Evolutionary conservation across 2,113 vertebrate species (phyloP).

Genomic region (Chaenocephalus aceratus): DNA sequence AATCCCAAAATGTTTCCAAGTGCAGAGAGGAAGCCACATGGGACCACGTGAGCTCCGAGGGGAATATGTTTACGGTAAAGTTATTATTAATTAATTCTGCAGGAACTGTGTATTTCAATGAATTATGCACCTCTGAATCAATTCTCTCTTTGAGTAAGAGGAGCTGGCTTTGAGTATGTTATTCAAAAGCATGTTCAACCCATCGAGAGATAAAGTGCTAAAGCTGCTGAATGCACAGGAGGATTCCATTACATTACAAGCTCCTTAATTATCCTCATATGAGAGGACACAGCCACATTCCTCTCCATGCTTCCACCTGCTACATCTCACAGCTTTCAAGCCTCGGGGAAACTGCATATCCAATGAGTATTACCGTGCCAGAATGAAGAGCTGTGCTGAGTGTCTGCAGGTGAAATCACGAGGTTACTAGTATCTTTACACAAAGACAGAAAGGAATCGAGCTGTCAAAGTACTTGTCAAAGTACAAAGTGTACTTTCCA

Average conservation of each 20-base stretch:
- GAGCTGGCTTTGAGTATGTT: not conserved
- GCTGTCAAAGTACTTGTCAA: slow-evolving; percentile 1
- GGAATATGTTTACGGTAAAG: slow-evolving; percentile 12
- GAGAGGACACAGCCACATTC: slow-evolving; percentile 22
- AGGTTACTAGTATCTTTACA: slow-evolving; percentile 17
- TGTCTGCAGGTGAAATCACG: slow-evolving; percentile 10
- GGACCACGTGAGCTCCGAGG: not conserved
- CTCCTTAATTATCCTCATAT: slow-evolving; percentile 17
- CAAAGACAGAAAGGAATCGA: slow-evolving; percentile 11
- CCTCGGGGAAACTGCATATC: slow-evolving; percentile 24
- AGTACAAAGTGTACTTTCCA: not conserved
- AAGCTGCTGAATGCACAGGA: slow-evolving; percentile 13
- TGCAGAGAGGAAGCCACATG: slow-evolving; percentile 2
- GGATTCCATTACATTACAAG: not conserved
- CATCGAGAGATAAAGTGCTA: not conserved
- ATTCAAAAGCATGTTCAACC: not conserved
- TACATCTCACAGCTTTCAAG: slow-evolving; percentile 33
- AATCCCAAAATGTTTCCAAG: too few species aligned
- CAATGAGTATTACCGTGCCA: slow-evolving; percentile 18
- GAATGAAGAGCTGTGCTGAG: slow-evolving; percentile 4
- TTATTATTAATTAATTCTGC: not conserved
- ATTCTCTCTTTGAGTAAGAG: not conserved
- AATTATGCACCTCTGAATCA: not conserved
- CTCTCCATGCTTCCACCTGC: slow-evolving; percentile 1
- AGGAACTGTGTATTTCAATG: not conserved